Conservation (phyloP, 2,888 invertebrate species). For the Trichopoda pennipes region DNA sequence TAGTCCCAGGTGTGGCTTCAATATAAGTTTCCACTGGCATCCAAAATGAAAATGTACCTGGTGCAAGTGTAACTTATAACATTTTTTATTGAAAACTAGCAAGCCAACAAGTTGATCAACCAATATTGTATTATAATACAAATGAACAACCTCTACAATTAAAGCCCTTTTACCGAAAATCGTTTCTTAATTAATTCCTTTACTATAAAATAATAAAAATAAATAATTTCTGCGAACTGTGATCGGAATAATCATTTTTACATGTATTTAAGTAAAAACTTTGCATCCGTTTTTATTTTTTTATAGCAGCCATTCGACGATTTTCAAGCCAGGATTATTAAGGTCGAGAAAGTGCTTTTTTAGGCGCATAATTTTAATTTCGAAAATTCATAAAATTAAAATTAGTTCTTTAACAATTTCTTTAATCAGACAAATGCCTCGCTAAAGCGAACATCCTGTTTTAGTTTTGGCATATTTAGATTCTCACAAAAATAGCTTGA, state of each 20-base stretch:
- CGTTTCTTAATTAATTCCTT: too few relatives aligned
- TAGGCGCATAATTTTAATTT: conserved; percentile 25
- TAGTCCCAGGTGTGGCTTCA: too few relatives aligned
- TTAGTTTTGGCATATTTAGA: conserved; percentile 69
- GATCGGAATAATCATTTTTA: conserved; percentile 62
- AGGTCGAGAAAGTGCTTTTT: conserved; percentile 64
- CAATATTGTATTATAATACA: too few relatives aligned
- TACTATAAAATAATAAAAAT: too few relatives aligned
- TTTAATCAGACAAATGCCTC: conserved; percentile 80
- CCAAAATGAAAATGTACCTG: too few relatives aligned
- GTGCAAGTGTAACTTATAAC: too few relatives aligned
- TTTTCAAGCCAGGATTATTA: conserved; percentile 68
- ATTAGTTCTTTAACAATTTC: background rate
- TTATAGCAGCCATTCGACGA: conserved; percentile 72
- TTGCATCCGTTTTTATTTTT: conserved; percentile 54
- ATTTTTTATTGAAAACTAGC: too few relatives aligned
- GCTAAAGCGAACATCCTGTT: conserved; percentile 78
- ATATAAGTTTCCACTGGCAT: too few relatives aligned
- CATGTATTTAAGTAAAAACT: conserved; percentile 58
- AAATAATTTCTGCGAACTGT: conserved; percentile 45
- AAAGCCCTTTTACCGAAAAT: too few relatives aligned
- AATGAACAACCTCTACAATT: too few relatives aligned
- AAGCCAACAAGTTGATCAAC: too few relatives aligned
- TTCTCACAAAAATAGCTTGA: conserved; percentile 78
- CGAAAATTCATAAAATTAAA: background rate